Evolutionary conservation across 2,888 invertebrate species (phyloP).

Genomic region (Candidula unifasciata): DNA sequence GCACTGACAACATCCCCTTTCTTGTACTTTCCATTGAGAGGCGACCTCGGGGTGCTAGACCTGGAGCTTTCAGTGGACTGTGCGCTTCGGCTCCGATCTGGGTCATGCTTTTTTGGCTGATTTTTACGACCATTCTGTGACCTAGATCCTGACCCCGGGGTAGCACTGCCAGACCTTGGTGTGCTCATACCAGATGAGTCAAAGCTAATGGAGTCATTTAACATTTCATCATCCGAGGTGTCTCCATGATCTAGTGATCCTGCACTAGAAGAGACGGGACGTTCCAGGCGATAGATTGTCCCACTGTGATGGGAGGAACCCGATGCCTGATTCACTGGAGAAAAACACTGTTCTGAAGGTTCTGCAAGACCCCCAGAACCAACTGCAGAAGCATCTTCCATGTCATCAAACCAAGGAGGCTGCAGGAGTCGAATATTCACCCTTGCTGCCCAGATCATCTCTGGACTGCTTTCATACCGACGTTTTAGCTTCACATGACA

Average conservation of each 20-base stretch:
- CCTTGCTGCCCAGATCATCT: conserved; percentile 85
- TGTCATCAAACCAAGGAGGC: conserved; percentile 98
- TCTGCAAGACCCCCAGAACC: conserved; percentile 53
- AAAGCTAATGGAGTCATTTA: conserved; percentile 69
- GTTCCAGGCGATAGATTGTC: conserved; percentile 46
- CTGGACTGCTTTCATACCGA: conserved; percentile 17
- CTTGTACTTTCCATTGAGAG: conserved; percentile 76
- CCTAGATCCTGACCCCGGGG: conserved; percentile 80
- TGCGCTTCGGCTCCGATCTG: conserved; percentile 73
- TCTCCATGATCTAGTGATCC: conserved; percentile 64
- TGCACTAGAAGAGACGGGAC: conserved; percentile 56
- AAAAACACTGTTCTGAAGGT: conserved; percentile 39
- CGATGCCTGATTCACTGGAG: conserved; percentile 42
- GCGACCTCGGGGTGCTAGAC: conserved; percentile 76
- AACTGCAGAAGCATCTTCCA: conserved; percentile 80
- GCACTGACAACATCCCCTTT: conserved; percentile 97
- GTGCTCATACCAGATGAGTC: conserved; percentile 75
- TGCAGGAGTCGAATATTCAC: conserved; percentile 92
- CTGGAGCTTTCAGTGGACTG: conserved; percentile 75
- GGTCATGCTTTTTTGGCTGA: conserved; percentile 72
- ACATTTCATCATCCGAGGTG: conserved; percentile 73
- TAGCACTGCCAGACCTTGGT: conserved; percentile 89
- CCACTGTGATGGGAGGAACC: conserved; percentile 43
- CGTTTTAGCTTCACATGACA: conserved; percentile 79
- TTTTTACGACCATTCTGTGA: conserved; percentile 63